Base-by-base conservation (phyloP, 2,797 vertebrate species). In the Darevskia nairensis region DNA sequence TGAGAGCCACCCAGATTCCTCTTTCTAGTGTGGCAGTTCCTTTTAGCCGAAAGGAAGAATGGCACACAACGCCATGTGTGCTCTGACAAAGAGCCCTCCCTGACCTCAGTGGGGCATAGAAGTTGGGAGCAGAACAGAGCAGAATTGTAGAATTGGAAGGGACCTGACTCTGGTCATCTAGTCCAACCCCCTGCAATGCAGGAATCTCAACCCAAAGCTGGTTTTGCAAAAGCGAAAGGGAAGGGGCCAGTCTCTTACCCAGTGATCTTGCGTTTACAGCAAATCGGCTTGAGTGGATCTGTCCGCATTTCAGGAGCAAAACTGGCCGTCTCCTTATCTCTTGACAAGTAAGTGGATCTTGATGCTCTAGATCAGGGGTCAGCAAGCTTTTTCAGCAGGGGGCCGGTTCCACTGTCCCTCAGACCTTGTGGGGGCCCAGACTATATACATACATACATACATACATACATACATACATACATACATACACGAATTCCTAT, bases 281-380 rank as follows among this genome's bases (percentile, higher is more conserved):
- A 95, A 32, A 21, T 96, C 0, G 23, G 75, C 23, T 90, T 97
- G 84, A 92, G 10, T 11, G 55, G 93, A 86, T 79, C 32, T 19
- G 82, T 93, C 1, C 72, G n/a, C 0, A 68, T 96, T 29, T 93
- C 91, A 0, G 61, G 86, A 0, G 93, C 93, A 87, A 94, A 81
- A 79, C 88, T 97, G 85, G 90, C 1, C 75, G 0, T 86, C 4
- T 87, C 95, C 4, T 61, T 96, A 85, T 82, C 89, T 21, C 88
- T 97, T 2, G 89, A 96, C 86, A 93, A 95, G 97, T 97, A 95
- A 89, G 39, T 0, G 0, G 64, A 75, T 27, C 8, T 27, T 68
- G 50, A 50, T 50, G 50, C 11, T 50, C 11, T 50, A 50, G 50
- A 1, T 4, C 50, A 50, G 50, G 11, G 11, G 50, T 50, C 50